Conservation (phyloP, 2,888 invertebrate genomes). For the Hirtodrosophila confusa region DNA sequence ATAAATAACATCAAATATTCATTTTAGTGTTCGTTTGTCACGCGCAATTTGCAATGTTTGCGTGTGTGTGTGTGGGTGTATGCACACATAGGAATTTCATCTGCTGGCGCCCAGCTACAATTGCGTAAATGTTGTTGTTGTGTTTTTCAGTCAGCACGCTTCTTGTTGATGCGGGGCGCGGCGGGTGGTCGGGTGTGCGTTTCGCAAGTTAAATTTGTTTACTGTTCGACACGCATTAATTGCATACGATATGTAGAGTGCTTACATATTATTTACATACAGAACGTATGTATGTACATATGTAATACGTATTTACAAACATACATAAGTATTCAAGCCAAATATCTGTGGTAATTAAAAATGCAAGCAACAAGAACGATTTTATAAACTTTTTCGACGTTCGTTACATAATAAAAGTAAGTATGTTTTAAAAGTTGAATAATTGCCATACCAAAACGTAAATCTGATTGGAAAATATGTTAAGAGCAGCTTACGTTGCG, state of each 20-base stretch:
- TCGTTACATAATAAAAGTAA: too few species aligned
- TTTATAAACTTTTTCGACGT: too few species aligned
- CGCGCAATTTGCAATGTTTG: neutral
- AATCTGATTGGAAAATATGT: too few species aligned
- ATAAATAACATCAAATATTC: too few species aligned
- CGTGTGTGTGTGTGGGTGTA: neutral
- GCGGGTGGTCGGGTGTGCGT: conserved; percentile 31
- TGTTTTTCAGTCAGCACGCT: conserved; percentile 27
- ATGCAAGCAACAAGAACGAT: too few species aligned
- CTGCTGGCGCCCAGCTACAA: conserved; percentile 28
- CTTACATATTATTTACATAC: neutral
- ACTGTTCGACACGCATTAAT: conserved; percentile 26
- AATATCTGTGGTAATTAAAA: too few species aligned
- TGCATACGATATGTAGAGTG: conserved; percentile 5
- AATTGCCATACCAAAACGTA: too few species aligned
- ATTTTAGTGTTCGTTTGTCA: too few species aligned
- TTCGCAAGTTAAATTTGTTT: conserved; percentile 35
- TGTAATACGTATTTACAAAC: conserved; percentile 4
- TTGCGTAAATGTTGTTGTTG: conserved; percentile 34
- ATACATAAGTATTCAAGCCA: too few species aligned
- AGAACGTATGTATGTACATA: neutral
- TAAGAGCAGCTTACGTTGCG: too few species aligned
- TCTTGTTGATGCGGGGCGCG: conserved; percentile 15
- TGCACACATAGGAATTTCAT: conserved; percentile 11
- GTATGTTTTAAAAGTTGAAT: too few species aligned